Base-by-base conservation (phyloP, 1,140 invertebrate species). In the Aphidius gifuensis region DNA sequence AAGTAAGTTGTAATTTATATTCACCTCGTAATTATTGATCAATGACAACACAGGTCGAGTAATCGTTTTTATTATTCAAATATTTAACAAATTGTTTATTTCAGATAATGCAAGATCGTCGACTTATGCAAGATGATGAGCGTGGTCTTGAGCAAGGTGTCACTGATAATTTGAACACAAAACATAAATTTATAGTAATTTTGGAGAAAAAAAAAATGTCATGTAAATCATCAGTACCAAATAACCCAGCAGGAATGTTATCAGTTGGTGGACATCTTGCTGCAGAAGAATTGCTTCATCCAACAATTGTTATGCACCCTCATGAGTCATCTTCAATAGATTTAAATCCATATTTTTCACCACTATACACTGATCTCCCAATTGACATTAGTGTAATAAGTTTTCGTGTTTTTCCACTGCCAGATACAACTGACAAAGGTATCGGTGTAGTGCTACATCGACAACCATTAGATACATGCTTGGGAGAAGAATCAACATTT, bases 51-150 rank as follows among this genome's bases (percentile, higher is more conserved):
- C 23, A 32, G 23, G 2, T 32, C 23, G 1, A 32, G 40, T 45
- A 39, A 47, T 39, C 11, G 5, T 39, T 9, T 56, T 61, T 32
- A 42, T 53, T 43, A 47, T 58, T 53, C 9, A 45, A 40, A 44
- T 8, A 42, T 40, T 48, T 45, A 40, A 40, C 11, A 43, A 9
- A 53, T 51, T 9, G 3, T 60, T 42, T 44, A n/a, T n/a, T 55
- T 44, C 68, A 88, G 85, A 84, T 92, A 23, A 97, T 98, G 90
- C 87, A 97, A 82, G 97, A 99, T 80, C 84, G 97, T n/a, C 84
- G 92, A 67, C 80, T 99, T 58, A 89, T 88, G 62, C 92, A 95
- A 77, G 97, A 99, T 81, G 97, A 99, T 79, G 93, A 96, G 76
- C 83, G 95, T 61, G 97, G 97, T 5, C 78, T 98, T 42, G 90